Base-by-base conservation (phyloP, 2,888 invertebrate species). In the Parasteatoda lunata region DNA sequence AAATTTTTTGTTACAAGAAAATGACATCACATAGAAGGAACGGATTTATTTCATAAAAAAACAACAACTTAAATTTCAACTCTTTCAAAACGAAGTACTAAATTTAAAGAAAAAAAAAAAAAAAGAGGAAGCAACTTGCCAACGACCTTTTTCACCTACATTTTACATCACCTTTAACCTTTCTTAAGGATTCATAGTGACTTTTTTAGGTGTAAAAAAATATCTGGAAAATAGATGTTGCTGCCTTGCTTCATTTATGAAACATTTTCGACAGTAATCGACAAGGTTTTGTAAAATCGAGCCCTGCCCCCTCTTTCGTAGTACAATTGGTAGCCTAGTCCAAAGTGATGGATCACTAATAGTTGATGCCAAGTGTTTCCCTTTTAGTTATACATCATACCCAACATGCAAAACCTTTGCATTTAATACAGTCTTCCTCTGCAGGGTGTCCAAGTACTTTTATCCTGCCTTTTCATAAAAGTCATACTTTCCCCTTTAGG, bases 341-440 rank as follows among this genome's bases (percentile, higher is more conserved):
- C 52, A 54, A 77, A 13, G 54, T 84, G 83, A 84, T 84, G 83
- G 83, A 84, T 84, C 83, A 84, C 83, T 77, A 69, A 71, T 70
- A 68, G 48, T 47, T 64, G 70, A 70, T 70, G 70, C 66, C 64
- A 45, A 77, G 68, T 54, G 73, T 64, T 79, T 71, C 66, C 77
- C 84, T 65, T 73, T 72, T 84, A 68, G 64, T 49, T 69, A 49
- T 65, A 77, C 83, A 84, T 84, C 73, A 45, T 64, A 48, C 48
- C 69, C 66, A 71, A 84, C 77, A 77, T 71, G 71, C 51, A 65
- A 84, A 84, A 77, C 77, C 65, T 84, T 84, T 77, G 72, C 64
- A 77, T 84, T 84, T 84, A 84, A 84, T 77, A 77, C 77, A 84
- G 76, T 84, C 77, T 84, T 72, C 77, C 83, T 70, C 83, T 70